phyloP scores from a whole-genome alignment of 1,140 invertebrate genomes.

The Mylabris phalerata region DNA sequence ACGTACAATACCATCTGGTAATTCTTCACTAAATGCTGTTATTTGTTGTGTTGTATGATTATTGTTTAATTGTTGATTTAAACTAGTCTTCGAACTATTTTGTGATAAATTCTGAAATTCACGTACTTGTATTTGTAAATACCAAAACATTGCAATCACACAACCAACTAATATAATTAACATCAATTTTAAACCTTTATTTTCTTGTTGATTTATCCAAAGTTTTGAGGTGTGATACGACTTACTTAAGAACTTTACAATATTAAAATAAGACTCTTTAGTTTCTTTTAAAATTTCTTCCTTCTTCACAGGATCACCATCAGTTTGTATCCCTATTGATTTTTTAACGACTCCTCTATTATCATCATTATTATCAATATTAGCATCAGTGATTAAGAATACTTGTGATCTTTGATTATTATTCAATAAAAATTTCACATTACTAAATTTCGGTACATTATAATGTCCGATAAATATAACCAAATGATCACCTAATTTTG shows the following conservation, averaged over 20 bases:
- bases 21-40: constrained; percentile 51
- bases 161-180: constrained; percentile 58
- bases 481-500: constrained; percentile 24
- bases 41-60: constrained; percentile 41
- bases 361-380: no score
- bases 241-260: no score
- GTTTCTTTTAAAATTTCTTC: constrained; percentile 25
- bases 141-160: constrained; percentile 64
- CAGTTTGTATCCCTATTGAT: constrained; percentile 20
- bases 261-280: constrained; percentile 18
- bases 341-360: background rate
- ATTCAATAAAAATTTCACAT: constrained; percentile 25
- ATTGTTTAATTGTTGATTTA: constrained; percentile 28
- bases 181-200: constrained; percentile 59
- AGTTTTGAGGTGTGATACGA: constrained; percentile 37
- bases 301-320: background rate
- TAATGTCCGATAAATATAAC: constrained; percentile 64
- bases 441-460: constrained; percentile 61
- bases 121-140: constrained; percentile 48
- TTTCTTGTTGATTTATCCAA: constrained; percentile 62
- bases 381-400: constrained; percentile 13
- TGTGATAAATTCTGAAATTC: constrained; percentile 62
- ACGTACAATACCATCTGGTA: constrained; percentile 66
- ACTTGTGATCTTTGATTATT: constrained; percentile 6
- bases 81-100: constrained; percentile 49